phyloP scores from a whole-genome alignment of 2,797 vertebrate species.

The Melanotaenia pygmaea region DNA sequence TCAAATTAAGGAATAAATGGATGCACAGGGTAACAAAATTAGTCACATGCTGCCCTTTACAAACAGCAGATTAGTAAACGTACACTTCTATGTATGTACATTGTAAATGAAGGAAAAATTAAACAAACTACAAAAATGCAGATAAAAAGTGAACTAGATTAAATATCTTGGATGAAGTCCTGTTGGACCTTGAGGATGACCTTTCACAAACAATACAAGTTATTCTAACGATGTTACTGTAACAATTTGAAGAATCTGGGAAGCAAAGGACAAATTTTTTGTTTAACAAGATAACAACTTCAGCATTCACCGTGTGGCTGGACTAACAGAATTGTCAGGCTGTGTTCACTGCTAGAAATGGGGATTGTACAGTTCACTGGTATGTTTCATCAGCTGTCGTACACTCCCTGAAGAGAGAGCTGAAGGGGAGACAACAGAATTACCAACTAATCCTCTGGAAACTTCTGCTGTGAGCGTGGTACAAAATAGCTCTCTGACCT shows the following conservation, averaged over 20 bases:
- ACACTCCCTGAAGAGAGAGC: conserved; percentile 51
- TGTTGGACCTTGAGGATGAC: not conserved
- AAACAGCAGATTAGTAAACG: not conserved
- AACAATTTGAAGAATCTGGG: not conserved
- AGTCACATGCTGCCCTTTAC: not conserved
- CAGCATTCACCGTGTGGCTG: conserved; percentile 10
- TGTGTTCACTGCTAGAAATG: conserved; percentile 8
- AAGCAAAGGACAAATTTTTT: conserved; percentile 1
- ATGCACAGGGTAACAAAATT: not conserved
- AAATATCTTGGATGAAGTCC: not conserved
- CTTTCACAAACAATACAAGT: not conserved
- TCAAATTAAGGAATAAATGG: not conserved
- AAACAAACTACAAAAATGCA: not conserved
- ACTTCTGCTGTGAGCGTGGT: conserved; percentile 42
- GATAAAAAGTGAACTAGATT: not conserved
- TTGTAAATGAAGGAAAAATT: not conserved
- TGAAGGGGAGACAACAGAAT: conserved; percentile 43
- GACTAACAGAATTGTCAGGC: not conserved
- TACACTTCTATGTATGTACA: not conserved
- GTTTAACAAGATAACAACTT: conserved; percentile 10
- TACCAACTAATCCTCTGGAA: conserved; percentile 67
- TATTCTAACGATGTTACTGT: not conserved
- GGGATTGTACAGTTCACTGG: conserved; percentile 37
- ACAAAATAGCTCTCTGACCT: conserved; percentile 41
- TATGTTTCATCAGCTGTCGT: conserved; percentile 80